Percentiles rank a stretch among this genome's conserved stretches.
phyloP scores from a whole-genome alignment of 2,888 invertebrate genomes.

The Eilema caniola region DNA sequence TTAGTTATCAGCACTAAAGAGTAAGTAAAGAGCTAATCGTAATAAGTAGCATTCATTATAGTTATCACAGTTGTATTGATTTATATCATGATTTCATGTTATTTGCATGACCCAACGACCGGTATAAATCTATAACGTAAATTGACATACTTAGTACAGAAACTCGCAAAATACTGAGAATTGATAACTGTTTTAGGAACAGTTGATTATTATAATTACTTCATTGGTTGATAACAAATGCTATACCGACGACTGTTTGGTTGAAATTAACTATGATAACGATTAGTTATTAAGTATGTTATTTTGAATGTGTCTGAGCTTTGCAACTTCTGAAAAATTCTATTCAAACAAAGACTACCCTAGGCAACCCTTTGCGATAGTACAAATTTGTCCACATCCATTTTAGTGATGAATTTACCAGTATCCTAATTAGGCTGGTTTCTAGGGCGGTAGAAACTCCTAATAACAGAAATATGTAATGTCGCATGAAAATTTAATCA shows the following conservation, averaged over 20 bases:
- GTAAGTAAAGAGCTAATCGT: too few relatives aligned
- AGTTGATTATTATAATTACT: slow-evolving; percentile 3
- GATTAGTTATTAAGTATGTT: background rate
- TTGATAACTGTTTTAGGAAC: slow-evolving; percentile 3
- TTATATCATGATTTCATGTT: background rate
- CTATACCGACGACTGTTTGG: background rate
- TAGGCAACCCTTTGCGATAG: too few relatives aligned
- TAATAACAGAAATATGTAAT: background rate
- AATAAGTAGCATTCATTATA: background rate
- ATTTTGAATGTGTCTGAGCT: background rate
- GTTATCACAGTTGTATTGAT: background rate
- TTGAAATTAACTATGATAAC: background rate
- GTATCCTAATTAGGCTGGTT: too few relatives aligned
- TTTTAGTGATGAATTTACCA: too few relatives aligned
- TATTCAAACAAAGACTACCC: background rate
- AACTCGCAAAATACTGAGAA: slow-evolving; percentile 2
- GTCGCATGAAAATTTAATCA: background rate
- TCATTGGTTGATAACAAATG: background rate
- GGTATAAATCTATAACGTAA: background rate
- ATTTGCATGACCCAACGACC: background rate
- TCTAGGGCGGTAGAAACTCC: background rate
- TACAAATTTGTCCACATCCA: background rate
- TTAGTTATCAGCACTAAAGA: too few relatives aligned
- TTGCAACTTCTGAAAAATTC: background rate
- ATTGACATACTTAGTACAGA: background rate